phyloP scores from a whole-genome alignment of 2,797 vertebrate species.

The Sebastes matsubarae region DNA sequence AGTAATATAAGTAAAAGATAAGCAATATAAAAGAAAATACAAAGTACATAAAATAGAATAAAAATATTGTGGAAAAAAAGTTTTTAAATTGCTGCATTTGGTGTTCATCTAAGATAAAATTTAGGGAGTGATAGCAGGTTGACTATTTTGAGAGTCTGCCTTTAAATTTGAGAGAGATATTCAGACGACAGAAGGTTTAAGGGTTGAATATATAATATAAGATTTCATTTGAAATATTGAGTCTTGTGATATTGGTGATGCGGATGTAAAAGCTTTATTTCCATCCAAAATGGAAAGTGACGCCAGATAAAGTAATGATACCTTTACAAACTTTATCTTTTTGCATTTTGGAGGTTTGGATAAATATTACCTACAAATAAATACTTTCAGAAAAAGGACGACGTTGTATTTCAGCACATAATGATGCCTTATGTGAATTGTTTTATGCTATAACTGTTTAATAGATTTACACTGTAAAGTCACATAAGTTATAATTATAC shows the following conservation, averaged over 20 bases:
- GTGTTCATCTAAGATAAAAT: no score
- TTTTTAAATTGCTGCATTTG: no score
- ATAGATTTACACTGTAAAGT: not conserved
- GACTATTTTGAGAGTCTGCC: not conserved
- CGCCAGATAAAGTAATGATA: rapidly evolving
- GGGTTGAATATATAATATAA: no score
- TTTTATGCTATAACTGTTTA: not conserved
- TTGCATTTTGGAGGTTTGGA: not conserved
- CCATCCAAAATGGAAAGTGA: not conserved
- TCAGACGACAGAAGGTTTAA: not conserved
- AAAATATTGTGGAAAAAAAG: no score
- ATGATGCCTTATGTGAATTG: not conserved
- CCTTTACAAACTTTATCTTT: not conserved
- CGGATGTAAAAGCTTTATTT: not conserved
- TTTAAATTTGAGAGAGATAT: not conserved
- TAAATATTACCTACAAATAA: not conserved
- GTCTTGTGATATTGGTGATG: not conserved
- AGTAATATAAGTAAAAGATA: no score
- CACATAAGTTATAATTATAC: not conserved
- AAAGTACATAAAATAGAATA: no score
- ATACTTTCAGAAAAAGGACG: not conserved
- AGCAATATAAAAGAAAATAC: no score
- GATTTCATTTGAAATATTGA: not conserved
- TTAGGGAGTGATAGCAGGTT: not conserved
- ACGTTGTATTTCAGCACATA: not conserved